phyloP scores from a whole-genome alignment of 2,113 vertebrate genomes.

The Symphodus melops region DNA sequence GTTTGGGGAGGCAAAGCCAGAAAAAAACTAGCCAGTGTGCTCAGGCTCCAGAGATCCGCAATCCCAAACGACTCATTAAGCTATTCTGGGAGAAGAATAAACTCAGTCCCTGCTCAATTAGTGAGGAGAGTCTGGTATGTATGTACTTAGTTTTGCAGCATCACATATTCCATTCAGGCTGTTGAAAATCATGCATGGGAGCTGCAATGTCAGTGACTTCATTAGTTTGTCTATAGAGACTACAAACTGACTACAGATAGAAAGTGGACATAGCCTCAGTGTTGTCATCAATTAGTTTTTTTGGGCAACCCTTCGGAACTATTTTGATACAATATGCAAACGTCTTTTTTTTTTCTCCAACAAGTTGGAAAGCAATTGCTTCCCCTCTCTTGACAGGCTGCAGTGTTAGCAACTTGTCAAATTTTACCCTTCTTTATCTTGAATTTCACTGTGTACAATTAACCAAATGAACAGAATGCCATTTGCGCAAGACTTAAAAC shows the following conservation, averaged over 20 bases:
- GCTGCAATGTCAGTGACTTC: neutral
- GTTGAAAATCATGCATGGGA: neutral
- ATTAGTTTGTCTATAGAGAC: neutral
- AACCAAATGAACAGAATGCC: too few species aligned
- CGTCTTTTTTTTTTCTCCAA: too few species aligned
- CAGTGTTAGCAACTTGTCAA: too few species aligned
- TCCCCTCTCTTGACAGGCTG: too few species aligned
- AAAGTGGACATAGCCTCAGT: neutral
- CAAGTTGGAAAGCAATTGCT: too few species aligned
- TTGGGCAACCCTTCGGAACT: neutral
- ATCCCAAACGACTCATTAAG: slow-evolving; percentile 71
- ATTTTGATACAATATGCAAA: neutral
- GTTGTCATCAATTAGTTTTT: neutral
- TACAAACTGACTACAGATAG: too few species aligned
- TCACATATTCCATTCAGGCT: neutral
- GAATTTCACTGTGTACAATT: too few species aligned
- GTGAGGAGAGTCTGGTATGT: slow-evolving; percentile 20
- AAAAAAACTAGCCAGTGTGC: slow-evolving; percentile 40
- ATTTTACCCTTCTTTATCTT: too few species aligned
- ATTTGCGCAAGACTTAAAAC: too few species aligned
- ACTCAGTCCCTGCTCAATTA: slow-evolving; percentile 68
- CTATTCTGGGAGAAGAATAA: slow-evolving; percentile 60
- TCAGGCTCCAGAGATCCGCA: slow-evolving; percentile 63
- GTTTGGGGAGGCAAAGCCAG: slow-evolving; percentile 27
- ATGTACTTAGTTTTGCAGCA: slow-evolving; percentile 10